Percentiles rank a stretch among this genome's conserved stretches.
Evolutionary conservation across 2,113 vertebrate genomes (phyloP).

Genomic region (Electrona antarctica): DNA sequence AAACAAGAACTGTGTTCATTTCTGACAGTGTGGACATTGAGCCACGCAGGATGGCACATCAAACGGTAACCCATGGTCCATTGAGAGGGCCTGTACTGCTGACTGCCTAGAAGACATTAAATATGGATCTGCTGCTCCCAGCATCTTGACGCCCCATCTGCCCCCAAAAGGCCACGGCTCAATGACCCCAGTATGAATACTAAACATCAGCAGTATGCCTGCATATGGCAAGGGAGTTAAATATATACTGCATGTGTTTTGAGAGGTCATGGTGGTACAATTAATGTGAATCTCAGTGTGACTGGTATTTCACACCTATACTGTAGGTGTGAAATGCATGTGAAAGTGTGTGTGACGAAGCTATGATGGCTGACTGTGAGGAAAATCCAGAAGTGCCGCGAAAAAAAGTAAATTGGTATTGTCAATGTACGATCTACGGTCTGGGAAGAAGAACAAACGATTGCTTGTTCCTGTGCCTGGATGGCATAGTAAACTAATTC

Average conservation of each 20-base stretch:
- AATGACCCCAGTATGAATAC: slow-evolving; percentile 34
- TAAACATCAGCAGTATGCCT: slow-evolving; percentile 23
- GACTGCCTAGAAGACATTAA: slow-evolving; percentile 39
- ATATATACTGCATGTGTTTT: neutral
- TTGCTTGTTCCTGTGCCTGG: slow-evolving; percentile 32
- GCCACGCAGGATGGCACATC: slow-evolving; percentile 18
- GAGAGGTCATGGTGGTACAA: neutral
- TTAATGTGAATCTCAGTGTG: too few species aligned
- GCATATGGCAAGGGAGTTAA: slow-evolving; percentile 15
- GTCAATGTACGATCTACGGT: neutral
- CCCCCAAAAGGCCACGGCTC: slow-evolving; percentile 29
- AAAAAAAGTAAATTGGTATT: neutral
- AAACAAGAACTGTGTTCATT: too few species aligned
- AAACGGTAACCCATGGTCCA: slow-evolving; percentile 37
- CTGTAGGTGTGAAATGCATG: too few species aligned
- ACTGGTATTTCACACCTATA: too few species aligned
- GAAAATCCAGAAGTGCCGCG: neutral
- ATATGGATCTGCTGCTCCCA: slow-evolving; percentile 48
- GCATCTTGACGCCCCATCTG: slow-evolving; percentile 25
- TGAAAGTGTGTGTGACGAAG: too few species aligned
- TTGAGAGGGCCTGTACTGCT: slow-evolving; percentile 16
- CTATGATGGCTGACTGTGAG: neutral
- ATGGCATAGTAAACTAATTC: slow-evolving; percentile 26
- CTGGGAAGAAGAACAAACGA: neutral
- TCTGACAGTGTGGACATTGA: slow-evolving; percentile 13